Evolutionary conservation across 2,797 vertebrate species (phyloP), one percentile per base, ranked within the genome.

Genomic region (Falco concolor): DNA sequence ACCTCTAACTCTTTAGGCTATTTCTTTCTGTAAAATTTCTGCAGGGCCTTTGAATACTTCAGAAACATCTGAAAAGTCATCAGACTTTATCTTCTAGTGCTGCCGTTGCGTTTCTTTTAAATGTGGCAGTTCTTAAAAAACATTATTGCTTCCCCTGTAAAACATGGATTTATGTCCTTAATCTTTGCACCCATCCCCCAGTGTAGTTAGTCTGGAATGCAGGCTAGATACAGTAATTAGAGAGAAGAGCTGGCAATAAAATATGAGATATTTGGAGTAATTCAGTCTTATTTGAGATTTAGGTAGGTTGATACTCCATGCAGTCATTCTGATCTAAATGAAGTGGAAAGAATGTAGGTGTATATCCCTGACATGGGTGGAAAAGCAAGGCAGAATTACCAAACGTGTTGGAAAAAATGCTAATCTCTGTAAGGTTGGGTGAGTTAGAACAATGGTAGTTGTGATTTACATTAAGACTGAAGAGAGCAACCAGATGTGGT

Each of bases 311-410:
- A 32, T 87, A n/a, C 65, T 70, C 53, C 11, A 8, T 53, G 54
- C 21, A 76, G 81, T 93, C 40, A 27, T 79, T 91, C 44, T 91
- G 23, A 86, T 84, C 27, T 90, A 90, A 90, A 45, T 75, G 57
- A 84, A 94, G 30, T 88, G 87, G 54, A 75, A 95, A 79, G 65
- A 90, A 60, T 50, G 85, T 91, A 90, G 87, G 36, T 91, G 34
- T 76, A 49, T 79, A 47, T 87, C 63, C 52, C 67, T 91, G 80
- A 17, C 64, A 38, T 6, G 59, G 42, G 47, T 91, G 82, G 60
- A 90, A 95, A 70, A 88, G 85, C n/a, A 73, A 87, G 42, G 28
- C 87, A 90, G 56, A 70, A 63, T 95, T 95, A 84, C 59, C 14
- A 34, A 61, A 84, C 0, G 0, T 28, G 25, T 78, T 91, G 82